These are phyloP conservation scores for Myotis daubentonii DNA, from an alignment of 2,797 vertebrate genomes.

Conservation along the genomic window DNA sequence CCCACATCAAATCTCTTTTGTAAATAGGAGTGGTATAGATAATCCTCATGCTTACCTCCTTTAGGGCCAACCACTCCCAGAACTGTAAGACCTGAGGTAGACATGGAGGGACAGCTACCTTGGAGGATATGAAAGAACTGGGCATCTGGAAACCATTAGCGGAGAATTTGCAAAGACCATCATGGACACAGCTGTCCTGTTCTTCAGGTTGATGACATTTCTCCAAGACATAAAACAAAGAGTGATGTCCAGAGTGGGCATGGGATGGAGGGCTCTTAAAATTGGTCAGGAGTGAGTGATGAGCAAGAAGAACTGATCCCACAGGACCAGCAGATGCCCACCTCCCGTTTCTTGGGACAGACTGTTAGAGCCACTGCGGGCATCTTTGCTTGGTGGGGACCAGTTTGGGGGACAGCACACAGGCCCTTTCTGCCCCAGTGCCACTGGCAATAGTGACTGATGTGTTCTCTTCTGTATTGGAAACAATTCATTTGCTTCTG, in stretches of 20 bases:
- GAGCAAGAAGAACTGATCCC: background rate
- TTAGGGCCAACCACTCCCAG: slow-evolving; percentile 89
- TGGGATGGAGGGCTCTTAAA: rapidly evolving
- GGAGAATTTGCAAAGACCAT: slow-evolving; percentile 93
- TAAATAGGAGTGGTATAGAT: background rate
- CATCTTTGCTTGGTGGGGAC: background rate
- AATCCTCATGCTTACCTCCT: background rate
- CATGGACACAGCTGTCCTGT: slow-evolving; percentile 85
- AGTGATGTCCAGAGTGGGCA: slow-evolving; percentile 81
- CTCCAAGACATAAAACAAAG: slow-evolving; percentile 93
- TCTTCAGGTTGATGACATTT: slow-evolving; percentile 91
- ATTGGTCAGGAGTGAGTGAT: slow-evolving; percentile 65
- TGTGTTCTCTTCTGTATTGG: background rate
- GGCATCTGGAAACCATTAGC: slow-evolving; percentile 92
- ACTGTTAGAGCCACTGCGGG: background rate
- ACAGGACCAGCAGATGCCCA: background rate
- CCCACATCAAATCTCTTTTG: background rate
- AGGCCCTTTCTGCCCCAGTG: background rate
- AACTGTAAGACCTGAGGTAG: slow-evolving; percentile 89
- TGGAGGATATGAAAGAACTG: slow-evolving; percentile 87
- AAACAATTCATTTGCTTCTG: background rate
- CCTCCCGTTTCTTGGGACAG: background rate
- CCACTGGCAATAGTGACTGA: background rate
- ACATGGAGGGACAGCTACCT: slow-evolving; percentile 88
- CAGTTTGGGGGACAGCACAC: background rate